Percentiles rank a stretch among this genome's conserved stretches.
Conservation (phyloP, 1,140 invertebrate species). For the Parapsyche elsis region DNA sequence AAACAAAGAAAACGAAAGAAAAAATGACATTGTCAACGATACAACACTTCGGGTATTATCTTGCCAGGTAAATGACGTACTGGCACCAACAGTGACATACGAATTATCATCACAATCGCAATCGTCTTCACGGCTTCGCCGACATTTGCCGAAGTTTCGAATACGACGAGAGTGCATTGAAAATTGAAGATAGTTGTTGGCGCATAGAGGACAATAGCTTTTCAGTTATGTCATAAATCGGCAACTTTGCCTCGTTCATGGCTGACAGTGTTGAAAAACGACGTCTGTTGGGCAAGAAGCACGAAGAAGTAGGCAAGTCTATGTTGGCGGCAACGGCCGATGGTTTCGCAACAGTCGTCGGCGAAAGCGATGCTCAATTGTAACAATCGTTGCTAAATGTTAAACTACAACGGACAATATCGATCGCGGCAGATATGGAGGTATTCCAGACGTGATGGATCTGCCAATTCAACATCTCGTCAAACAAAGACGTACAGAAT, state of each 20-base stretch:
- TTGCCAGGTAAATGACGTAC: no score
- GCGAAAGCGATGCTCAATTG: constrained; percentile 42
- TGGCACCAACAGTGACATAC: not conserved
- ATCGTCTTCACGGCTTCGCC: no score
- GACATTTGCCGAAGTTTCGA: no score
- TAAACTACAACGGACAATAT: not conserved
- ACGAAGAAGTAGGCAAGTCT: not conserved
- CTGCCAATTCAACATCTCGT: no score
- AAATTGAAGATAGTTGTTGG: not conserved
- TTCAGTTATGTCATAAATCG: constrained; percentile 33
- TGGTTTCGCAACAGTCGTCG: constrained; percentile 17
- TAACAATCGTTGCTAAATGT: constrained; percentile 30
- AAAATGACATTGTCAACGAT: not conserved
- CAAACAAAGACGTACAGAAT: no score
- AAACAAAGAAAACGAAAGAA: constrained; percentile 26
- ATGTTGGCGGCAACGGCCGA: no score
- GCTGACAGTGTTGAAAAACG: constrained; percentile 32
- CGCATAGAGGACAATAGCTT: not conserved
- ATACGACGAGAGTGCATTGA: not conserved
- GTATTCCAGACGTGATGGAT: no score
- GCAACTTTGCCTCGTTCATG: not conserved
- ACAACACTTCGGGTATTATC: not conserved
- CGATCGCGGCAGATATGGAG: not conserved
- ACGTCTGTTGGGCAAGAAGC: constrained; percentile 15
- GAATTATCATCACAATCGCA: not conserved